Evolutionary conservation across 2,113 vertebrate species (phyloP), one percentile per base, ranked within the genome.

Genomic region (Elephas maximus): DNA sequence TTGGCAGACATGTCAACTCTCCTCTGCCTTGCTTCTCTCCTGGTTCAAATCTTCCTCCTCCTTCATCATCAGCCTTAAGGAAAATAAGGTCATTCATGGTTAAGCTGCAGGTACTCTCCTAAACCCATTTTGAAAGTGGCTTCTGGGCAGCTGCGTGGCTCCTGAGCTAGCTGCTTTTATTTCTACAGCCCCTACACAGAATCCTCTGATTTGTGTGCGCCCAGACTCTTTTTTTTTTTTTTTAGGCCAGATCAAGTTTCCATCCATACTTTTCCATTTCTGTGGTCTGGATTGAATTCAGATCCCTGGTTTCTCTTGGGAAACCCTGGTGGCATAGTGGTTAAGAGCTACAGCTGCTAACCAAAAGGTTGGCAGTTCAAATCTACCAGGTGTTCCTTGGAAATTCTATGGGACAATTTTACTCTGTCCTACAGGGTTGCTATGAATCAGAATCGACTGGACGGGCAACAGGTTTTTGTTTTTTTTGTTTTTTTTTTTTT

Each of bases 161-260:
- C 3, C 26, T 20, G 71, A 44, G 24, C 45, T 33, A 10, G 37
- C 33, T 57, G 11, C 26, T 85, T 14, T 8, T 9, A 33, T 9
- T 14, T 2, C 26, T 79, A 24, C 1, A 0, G 44, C n/a, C n/a
- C n/a, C 24, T 6, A 24, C 6, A 17, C 57, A 53, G 23, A 21
- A 21, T 63, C 63, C 65, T 69, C 57, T 41, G 14, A 76, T 28
- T 2, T 63, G 14, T 45, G 20, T n/a, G 48, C 51, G 28, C 51
- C 33, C 8, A 28, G 0, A 33, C 20, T 92, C 83, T 28, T 37
- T 37, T 37, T 37, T 37, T 37, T 37, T 37, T 37, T 37, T 37
- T 37, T 37, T 21, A 74, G 45, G 14, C 18, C 63, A 80, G 37
- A 30, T 60, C 41, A 79, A 77, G 18, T 73, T 94, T 76, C 53